These are phyloP conservation scores for Lacanobia wlatinum DNA, from an alignment of 2,888 invertebrate genomes.

Conservation along the genomic window DNA sequence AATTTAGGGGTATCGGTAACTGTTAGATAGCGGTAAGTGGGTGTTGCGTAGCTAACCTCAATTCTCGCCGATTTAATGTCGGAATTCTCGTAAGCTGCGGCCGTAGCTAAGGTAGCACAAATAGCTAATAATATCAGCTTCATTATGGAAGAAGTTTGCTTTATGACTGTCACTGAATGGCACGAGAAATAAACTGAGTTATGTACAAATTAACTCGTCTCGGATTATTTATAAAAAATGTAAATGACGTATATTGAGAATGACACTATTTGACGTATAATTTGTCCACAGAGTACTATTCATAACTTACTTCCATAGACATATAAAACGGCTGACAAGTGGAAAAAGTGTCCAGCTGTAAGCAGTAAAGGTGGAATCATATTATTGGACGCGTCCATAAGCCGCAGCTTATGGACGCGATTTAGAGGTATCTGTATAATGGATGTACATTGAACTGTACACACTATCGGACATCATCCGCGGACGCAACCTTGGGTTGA, in stretches of 20 bases:
- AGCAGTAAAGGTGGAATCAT: too few species aligned
- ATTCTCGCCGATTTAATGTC: conserved; percentile 86
- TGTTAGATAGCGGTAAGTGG: not conserved
- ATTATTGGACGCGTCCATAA: too few species aligned
- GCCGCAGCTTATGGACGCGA: too few species aligned
- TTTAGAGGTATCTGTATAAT: too few species aligned
- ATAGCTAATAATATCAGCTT: conserved; percentile 67
- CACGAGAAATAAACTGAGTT: conserved; percentile 9
- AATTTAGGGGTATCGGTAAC: not conserved
- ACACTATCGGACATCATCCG: too few species aligned
- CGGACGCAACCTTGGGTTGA: too few species aligned
- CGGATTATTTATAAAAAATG: not conserved
- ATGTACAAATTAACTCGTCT: not conserved
- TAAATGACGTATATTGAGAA: not conserved
- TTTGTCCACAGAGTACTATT: too few species aligned
- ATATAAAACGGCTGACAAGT: too few species aligned
- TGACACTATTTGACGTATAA: too few species aligned
- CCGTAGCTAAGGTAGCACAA: conserved; percentile 67
- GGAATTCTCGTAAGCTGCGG: conserved; percentile 74
- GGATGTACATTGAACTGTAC: too few species aligned
- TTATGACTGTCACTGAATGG: conserved; percentile 16
- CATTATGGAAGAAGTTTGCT: conserved; percentile 61
- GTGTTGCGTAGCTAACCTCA: conserved; percentile 75
- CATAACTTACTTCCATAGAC: too few species aligned
- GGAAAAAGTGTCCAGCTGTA: too few species aligned